Conservation (phyloP, 2,888 invertebrate genomes). For the Cantharis lateralis region DNA sequence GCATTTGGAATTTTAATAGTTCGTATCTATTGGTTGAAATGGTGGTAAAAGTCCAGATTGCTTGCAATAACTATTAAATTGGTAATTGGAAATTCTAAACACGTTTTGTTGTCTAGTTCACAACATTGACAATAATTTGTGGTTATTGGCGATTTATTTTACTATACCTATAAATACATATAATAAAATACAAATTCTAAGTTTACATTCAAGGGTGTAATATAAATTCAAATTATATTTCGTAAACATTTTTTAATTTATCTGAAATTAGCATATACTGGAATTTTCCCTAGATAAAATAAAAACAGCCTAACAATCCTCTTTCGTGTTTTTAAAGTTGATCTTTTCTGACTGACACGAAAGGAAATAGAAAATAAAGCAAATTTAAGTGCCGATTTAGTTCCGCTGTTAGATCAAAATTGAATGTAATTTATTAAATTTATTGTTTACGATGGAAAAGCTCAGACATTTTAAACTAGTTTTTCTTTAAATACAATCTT, state of each 20-base stretch:
- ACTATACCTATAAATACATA: background rate
- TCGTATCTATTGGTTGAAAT: background rate
- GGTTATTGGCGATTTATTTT: background rate
- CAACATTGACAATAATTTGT: background rate
- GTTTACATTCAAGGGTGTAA: background rate
- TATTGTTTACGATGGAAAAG: background rate
- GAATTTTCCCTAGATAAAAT: background rate
- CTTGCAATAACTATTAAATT: background rate
- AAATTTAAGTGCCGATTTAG: background rate
- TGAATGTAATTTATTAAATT: background rate
- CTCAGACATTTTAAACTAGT: background rate
- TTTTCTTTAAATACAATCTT: background rate
- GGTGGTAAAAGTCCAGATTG: background rate
- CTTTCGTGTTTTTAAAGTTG: background rate
- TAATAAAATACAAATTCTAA: background rate
- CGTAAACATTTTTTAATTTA: background rate
- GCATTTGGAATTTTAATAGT: background rate
- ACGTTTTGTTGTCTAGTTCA: background rate
- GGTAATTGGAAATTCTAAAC: background rate
- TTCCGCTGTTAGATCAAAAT: background rate
- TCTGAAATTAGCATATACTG: background rate
- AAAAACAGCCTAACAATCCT: background rate
- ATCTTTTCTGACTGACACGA: background rate
- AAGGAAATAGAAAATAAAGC: background rate
- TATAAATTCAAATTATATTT: background rate